Evolutionary conservation across 2,888 invertebrate genomes (phyloP).

Genomic region (Watsonalla binaria): DNA sequence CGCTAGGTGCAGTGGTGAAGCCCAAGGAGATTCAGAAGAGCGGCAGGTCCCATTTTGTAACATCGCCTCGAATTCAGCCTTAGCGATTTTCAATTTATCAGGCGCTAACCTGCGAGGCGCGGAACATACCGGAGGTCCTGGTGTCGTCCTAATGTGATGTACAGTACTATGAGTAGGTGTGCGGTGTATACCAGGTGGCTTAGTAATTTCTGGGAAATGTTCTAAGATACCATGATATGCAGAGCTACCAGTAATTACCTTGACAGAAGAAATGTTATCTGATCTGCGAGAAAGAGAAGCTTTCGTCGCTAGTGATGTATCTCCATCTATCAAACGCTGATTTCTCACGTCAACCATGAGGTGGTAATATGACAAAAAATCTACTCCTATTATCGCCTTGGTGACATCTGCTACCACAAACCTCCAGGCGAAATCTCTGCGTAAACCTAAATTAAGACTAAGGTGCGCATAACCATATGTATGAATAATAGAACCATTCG

Average conservation of each 20-base stretch:
- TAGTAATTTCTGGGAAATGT: too few species aligned
- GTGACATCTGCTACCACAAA: slow-evolving; percentile 7
- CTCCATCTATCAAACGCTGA: slow-evolving; percentile 16
- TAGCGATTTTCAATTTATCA: too few species aligned
- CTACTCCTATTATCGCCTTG: slow-evolving; percentile 36
- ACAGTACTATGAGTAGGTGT: too few species aligned
- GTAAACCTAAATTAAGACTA: slow-evolving; percentile 7
- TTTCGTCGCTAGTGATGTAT: background rate
- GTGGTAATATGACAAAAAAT: slow-evolving; percentile 31
- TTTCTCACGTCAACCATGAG: slow-evolving; percentile 30
- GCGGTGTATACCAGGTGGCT: too few species aligned
- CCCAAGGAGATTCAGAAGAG: slow-evolving; percentile 21
- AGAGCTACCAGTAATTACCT: too few species aligned
- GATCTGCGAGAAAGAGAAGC: too few species aligned
- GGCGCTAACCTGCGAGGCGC: too few species aligned
- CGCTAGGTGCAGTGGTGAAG: slow-evolving; percentile 35
- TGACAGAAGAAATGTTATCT: too few species aligned
- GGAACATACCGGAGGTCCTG: too few species aligned
- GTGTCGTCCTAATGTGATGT: too few species aligned
- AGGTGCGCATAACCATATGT: slow-evolving; percentile 12
- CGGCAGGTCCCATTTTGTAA: background rate
- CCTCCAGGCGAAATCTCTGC: background rate
- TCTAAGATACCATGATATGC: too few species aligned
- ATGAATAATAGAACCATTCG: slow-evolving; percentile 11
- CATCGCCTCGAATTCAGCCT: background rate